A percentile compares a stretch with the other conserved stretches of the same genome.
Evolutionary conservation across 2,888 invertebrate genomes (phyloP).

Genomic region (Noctua fimbriata): DNA sequence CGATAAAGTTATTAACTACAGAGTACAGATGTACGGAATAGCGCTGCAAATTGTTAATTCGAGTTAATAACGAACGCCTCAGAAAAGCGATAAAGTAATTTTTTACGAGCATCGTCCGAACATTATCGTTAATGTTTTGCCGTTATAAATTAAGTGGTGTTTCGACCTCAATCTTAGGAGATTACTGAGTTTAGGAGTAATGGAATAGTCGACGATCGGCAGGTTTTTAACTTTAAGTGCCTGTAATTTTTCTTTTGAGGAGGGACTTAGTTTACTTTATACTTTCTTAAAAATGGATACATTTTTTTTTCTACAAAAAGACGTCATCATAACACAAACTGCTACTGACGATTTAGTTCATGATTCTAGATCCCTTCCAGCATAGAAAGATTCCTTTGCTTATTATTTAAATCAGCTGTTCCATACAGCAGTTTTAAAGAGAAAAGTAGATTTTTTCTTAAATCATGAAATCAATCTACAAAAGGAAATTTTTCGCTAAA

Average conservation of each 20-base stretch:
- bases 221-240: slow-evolving; percentile 56
- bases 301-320: neutral
- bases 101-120: slow-evolving; percentile 82
- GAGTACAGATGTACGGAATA: slow-evolving; percentile 79
- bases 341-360: neutral
- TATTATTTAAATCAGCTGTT: neutral
- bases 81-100: slow-evolving; percentile 82
- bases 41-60: slow-evolving; percentile 85
- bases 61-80: slow-evolving; percentile 84
- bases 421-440: neutral
- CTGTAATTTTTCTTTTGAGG: slow-evolving; percentile 37
- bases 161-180: slow-evolving; percentile 71
- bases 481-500: neutral
- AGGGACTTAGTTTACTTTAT: neutral
- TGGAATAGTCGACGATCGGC: slow-evolving; percentile 59
- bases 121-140: slow-evolving; percentile 84
- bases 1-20: slow-evolving; percentile 82
- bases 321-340: neutral
- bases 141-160: slow-evolving; percentile 83
- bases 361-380: neutral
- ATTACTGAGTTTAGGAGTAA: slow-evolving; percentile 66
- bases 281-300: neutral
- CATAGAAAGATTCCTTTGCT: neutral
- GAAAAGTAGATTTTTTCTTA: accelerated
- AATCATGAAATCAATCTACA: neutral